Evolutionary conservation across 1,140 invertebrate species (phyloP).

Genomic region (Carcinoscorpius rotundicauda): DNA sequence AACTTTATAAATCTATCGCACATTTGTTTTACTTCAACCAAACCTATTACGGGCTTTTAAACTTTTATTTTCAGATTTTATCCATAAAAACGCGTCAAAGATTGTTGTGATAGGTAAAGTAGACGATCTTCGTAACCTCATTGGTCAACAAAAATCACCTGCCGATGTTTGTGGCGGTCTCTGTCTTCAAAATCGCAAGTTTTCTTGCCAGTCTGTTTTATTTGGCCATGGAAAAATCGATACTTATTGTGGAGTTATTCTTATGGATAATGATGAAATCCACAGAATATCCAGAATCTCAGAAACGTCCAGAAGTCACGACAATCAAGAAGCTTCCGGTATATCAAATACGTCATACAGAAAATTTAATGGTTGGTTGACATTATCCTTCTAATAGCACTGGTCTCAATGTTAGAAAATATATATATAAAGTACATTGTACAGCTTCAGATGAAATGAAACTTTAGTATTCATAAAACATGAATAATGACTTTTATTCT

Average conservation of each 20-base stretch:
- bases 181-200: conserved; percentile 12
- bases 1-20: no score
- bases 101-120: conserved; percentile 16
- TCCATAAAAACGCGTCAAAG: not conserved
- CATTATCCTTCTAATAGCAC: no score
- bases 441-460: no score
- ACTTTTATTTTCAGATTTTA: no score
- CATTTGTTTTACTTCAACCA: no score
- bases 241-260: conserved; percentile 19
- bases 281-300: conserved; percentile 13
- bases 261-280: conserved; percentile 15
- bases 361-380: no score
- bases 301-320: conserved; percentile 11
- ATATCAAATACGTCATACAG: no score
- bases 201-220: conserved; percentile 19
- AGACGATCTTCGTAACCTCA: conserved; percentile 15
- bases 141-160: conserved; percentile 10
- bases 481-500: no score
- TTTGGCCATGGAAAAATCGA: conserved; percentile 7
- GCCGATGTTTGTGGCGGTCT: conserved; percentile 17
- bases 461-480: no score
- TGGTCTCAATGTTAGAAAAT: no score
- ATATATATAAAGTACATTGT: no score
- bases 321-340: conserved; percentile 18
- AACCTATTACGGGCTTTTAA: no score